These are phyloP conservation scores for Oryzias dopingdopingensis DNA, from an alignment of 2,797 vertebrate genomes.

Conservation along the genomic window DNA sequence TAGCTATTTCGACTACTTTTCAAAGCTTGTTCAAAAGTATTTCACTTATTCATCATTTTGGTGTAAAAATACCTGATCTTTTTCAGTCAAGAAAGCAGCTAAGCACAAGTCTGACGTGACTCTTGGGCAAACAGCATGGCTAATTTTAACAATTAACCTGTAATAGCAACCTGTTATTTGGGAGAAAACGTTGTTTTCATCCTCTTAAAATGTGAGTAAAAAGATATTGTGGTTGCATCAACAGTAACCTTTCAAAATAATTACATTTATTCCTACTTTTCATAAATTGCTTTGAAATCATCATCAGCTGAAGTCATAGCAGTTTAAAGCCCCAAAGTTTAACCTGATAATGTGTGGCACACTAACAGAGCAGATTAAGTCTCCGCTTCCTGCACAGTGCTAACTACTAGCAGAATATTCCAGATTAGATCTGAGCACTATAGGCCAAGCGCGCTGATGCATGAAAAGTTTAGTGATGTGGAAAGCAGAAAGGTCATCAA, in stretches of 20 bases:
- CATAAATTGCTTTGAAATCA: slow-evolving; percentile 37
- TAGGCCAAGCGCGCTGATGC: slow-evolving; percentile 68
- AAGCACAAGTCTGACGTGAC: slow-evolving; percentile 1
- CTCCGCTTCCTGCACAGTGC: slow-evolving; percentile 58
- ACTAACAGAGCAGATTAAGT: slow-evolving; percentile 57
- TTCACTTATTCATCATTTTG: slow-evolving; percentile 30
- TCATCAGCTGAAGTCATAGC: slow-evolving; percentile 28
- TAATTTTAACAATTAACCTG: slow-evolving; percentile 10
- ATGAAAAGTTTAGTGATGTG: slow-evolving; percentile 78
- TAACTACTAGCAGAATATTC: slow-evolving; percentile 74
- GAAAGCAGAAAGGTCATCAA: slow-evolving; percentile 86
- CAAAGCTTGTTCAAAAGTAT: slow-evolving; percentile 42
- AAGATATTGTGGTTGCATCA: not conserved
- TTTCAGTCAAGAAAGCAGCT: slow-evolving; percentile 18
- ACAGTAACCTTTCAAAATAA: slow-evolving; percentile 33
- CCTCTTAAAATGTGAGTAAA: slow-evolving; percentile 2
- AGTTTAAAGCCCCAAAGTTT: slow-evolving; percentile 54
- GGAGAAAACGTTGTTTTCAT: slow-evolving; percentile 21
- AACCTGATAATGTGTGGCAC: slow-evolving; percentile 45
- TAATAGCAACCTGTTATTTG: slow-evolving; percentile 16
- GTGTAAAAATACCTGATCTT: slow-evolving; percentile 20
- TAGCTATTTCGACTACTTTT: slow-evolving; percentile 43
- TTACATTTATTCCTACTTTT: slow-evolving; percentile 43
- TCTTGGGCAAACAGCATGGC: slow-evolving; percentile 1
- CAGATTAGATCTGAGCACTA: slow-evolving; percentile 75